These are phyloP conservation scores for Perca flavescens DNA, from an alignment of 2,113 vertebrate species.

Conservation along the genomic window DNA sequence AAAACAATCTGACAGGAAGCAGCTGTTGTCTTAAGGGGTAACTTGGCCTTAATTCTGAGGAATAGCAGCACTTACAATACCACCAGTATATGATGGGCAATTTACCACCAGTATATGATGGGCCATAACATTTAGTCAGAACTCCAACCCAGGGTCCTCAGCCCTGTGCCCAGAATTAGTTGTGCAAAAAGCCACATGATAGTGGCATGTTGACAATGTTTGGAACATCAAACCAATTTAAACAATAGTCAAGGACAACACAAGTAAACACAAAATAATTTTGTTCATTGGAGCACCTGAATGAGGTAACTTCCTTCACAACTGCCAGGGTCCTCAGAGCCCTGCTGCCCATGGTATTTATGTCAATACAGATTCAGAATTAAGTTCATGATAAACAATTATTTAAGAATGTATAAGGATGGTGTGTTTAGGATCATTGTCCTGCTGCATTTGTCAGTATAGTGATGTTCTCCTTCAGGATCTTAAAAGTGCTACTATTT, in stretches of 20 bases:
- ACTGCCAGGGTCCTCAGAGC: not conserved
- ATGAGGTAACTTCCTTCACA: not conserved
- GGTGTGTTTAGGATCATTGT: too few species aligned
- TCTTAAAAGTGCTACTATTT: constrained; percentile 1
- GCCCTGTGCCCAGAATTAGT: too few species aligned
- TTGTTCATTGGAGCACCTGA: not conserved
- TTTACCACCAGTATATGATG: not conserved
- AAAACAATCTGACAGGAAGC: not conserved
- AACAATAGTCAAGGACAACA: too few species aligned
- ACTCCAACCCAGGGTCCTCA: not conserved
- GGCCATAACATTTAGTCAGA: not conserved
- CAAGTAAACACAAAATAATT: too few species aligned
- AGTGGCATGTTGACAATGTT: too few species aligned
- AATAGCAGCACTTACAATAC: not conserved
- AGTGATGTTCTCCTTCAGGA: too few species aligned
- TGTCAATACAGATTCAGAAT: not conserved
- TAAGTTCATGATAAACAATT: not conserved
- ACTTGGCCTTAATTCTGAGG: not conserved
- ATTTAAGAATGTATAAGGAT: constrained; percentile 1
- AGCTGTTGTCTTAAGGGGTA: not conserved
- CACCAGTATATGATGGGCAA: not conserved
- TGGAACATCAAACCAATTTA: too few species aligned
- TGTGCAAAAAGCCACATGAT: too few species aligned
- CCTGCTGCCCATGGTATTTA: not conserved
- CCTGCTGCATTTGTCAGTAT: constrained; percentile 26